Evolutionary conservation across 2,113 vertebrate genomes (phyloP), one percentile per base, ranked within the genome.

Genomic region (Lasiurus borealis): DNA sequence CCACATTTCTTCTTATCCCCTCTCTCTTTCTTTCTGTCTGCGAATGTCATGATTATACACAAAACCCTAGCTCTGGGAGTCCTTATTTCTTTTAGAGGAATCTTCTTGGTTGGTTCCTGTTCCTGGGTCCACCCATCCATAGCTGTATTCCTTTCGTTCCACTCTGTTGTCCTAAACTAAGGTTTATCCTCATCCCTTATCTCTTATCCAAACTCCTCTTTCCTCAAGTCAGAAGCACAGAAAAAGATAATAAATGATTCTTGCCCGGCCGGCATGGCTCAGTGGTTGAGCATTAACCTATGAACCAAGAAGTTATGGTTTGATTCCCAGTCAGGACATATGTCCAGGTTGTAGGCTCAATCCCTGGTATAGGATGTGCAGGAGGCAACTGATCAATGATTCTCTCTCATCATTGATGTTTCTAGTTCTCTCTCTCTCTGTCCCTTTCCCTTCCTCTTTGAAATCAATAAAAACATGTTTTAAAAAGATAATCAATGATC

Each of bases 151-250:
- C 25, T 90, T 31, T 7, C 21, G 9, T 2, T 86, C 13, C 3
- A 23, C 6, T 6, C 48, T n/a, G n/a, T 54, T 66, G 19, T 80
- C 29, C 15, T 16, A 16, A 6, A 8, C 50, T 88, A 54, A 77
- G 15, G 2, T 75, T 83, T 48, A 54, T 14, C 10, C 18, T 46
- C 31, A 76, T 48, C 48, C 16, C 10, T 90, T 19, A 52, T 21
- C 50, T 52, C 44, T 34, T 11, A 34, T 44, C n/a, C n/a, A n/a
- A n/a, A n/a, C n/a, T n/a, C 14, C 50, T 94, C 62, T 93, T 87
- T 57, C 29, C 54, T 93, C 52, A 83, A 93, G 6, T 16, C 68
- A 82, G 62, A 52, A 87, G 50, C 76, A 92, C 78, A 48, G 77
- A 11, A 64, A 86, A 85, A 92, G 10, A 36, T 6, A 66, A 77